Conservation (phyloP, 1,140 invertebrate genomes). For the Epicauta chinensis region DNA sequence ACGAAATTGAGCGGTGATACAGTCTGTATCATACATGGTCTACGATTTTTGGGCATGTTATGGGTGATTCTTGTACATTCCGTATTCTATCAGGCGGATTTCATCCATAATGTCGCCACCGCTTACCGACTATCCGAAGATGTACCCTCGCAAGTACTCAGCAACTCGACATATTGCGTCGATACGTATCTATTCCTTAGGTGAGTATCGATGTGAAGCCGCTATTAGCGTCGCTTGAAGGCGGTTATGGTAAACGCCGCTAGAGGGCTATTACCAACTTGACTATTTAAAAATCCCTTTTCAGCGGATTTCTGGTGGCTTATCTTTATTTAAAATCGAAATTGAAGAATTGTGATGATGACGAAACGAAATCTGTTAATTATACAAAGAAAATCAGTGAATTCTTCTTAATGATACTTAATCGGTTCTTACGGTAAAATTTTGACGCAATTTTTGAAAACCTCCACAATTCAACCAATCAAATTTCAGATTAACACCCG, state of each 20-base stretch:
- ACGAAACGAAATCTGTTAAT: constrained; percentile 18
- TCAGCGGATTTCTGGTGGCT: constrained; percentile 45
- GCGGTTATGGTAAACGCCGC: no score
- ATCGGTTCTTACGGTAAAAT: constrained; percentile 47
- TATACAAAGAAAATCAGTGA: constrained; percentile 30
- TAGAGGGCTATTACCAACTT: no score
- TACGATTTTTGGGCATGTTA: constrained; percentile 46
- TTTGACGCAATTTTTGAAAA: constrained; percentile 12
- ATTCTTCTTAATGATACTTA: constrained; percentile 36
- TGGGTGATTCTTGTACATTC: constrained; percentile 47
- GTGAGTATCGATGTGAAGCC: constrained; percentile 9
- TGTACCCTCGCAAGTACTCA: constrained; percentile 39
- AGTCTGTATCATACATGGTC: constrained; percentile 41
- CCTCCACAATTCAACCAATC: no score
- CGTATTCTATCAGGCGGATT: constrained; percentile 42
- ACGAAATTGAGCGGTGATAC: constrained; percentile 31
- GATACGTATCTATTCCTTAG: constrained; percentile 47
- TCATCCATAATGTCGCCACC: constrained; percentile 33
- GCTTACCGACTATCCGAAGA: constrained; percentile 35
- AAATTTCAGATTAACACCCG: constrained; percentile 48
- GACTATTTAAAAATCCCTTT: no score
- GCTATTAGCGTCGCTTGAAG: constrained; percentile 1
- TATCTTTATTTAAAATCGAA: constrained; percentile 41
- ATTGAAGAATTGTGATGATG: constrained; percentile 27
- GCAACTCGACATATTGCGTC: constrained; percentile 44